Percentiles rank a stretch among this genome's conserved stretches.
These are phyloP conservation scores for Eupeodes corollae DNA, from an alignment of 1,140 invertebrate species.

Conservation along the genomic window DNA sequence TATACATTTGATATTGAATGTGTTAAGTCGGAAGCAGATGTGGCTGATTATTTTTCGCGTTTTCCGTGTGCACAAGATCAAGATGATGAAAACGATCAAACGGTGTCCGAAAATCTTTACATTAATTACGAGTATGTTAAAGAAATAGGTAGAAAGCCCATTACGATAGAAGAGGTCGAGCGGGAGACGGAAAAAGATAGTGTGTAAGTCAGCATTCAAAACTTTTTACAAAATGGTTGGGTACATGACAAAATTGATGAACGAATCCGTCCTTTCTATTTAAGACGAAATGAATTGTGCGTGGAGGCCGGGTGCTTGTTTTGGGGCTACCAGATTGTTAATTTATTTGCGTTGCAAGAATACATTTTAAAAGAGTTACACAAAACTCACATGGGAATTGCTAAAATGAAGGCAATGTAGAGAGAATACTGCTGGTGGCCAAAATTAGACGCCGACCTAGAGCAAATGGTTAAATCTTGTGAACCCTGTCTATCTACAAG, in stretches of 20 bases:
- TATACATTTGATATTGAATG: constrained; percentile 17
- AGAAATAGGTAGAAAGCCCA: background rate
- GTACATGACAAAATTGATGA: too few relatives aligned
- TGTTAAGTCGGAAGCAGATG: constrained; percentile 9
- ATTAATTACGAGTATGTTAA: background rate
- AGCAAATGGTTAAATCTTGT: background rate
- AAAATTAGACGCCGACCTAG: background rate
- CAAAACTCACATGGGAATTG: constrained; percentile 3
- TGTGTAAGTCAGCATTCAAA: background rate
- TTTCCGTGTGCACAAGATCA: too few relatives aligned
- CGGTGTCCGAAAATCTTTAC: background rate
- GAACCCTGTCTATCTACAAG: background rate
- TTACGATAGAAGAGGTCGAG: background rate
- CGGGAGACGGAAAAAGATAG: background rate
- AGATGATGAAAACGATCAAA: constrained; percentile 9
- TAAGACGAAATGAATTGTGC: too few relatives aligned
- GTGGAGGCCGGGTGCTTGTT: background rate
- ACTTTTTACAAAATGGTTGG: background rate
- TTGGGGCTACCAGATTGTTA: too few relatives aligned
- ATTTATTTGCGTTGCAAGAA: too few relatives aligned
- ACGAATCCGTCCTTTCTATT: too few relatives aligned
- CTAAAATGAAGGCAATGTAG: background rate
- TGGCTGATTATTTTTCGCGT: constrained; percentile 19
- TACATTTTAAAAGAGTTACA: too few relatives aligned
- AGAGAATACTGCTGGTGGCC: background rate